Evolutionary conservation across 2,888 invertebrate genomes (phyloP), one percentile per base, ranked within the genome.

Genomic region (Rhabditoides inermis): DNA sequence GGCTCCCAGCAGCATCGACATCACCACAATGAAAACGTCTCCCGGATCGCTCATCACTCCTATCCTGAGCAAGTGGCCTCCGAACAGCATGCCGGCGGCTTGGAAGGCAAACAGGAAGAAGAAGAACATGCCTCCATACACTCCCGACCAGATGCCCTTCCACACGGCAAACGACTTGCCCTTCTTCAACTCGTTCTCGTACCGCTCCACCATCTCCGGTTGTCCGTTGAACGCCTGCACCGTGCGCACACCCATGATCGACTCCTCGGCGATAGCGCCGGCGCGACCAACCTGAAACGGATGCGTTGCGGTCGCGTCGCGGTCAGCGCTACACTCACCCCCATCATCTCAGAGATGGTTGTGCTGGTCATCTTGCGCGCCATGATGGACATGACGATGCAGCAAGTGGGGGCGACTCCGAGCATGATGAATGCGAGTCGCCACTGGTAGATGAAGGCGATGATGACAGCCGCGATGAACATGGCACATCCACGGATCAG

Each of bases 201-300:
- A 69, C 58, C 62, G 57, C 18, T 53, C 56, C 1, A 66, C 61
- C 62, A 66, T 66, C 32, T 63, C 63, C 22, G 60, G 51, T 49
- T 69, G 69, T 35, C 66, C 69, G 49, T 69, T 69, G 48, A 66
- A 65, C 5, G 69, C 66, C 47, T 66, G 66, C 3, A 69, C 69
- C 12, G 69, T 69, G 47, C 69, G 32, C 15, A 69, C 66, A 18
- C 68, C 66, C 51, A 66, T 61, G 7, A 69, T 49, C 1, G 68
- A 59, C 37, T 69, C 69, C 45, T 69, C 68, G 20, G 69, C 69
- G n/a, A 69, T 63, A 4, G 65, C 57, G 10, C 69, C 69, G 6
- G 69, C 69, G 48, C 61, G 66, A 20, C 59, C 62, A 15, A 66
- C 61, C n/a, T 60, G 58, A 3, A 45, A 47, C 12, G 66, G 51